Evolutionary conservation across 2,888 invertebrate genomes (phyloP).

Genomic region (Tachina grossa): DNA sequence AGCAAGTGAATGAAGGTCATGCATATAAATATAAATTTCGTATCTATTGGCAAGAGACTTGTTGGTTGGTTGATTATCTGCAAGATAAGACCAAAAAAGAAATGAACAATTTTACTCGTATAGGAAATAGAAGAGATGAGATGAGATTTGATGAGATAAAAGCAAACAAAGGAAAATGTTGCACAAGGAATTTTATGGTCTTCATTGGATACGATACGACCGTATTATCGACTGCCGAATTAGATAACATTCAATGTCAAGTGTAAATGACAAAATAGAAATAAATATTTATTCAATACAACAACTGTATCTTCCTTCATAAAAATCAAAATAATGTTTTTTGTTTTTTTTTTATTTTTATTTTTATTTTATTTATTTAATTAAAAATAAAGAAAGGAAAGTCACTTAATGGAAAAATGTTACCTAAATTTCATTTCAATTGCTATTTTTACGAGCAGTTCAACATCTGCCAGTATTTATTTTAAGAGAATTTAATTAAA

Average conservation of each 20-base stretch:
- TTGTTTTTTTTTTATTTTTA: too few relatives aligned
- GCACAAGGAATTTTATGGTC: slow-evolving; percentile 11
- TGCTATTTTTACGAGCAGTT: neutral
- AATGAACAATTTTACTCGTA: neutral
- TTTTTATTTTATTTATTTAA: neutral
- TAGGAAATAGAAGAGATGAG: neutral
- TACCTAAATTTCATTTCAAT: neutral
- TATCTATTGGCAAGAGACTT: neutral
- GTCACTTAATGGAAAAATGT: neutral
- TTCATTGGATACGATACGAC: too few relatives aligned
- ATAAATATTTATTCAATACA: slow-evolving; percentile 14
- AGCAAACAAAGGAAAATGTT: slow-evolving; percentile 4
- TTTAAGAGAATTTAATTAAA: too few relatives aligned
- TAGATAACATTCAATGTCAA: slow-evolving; percentile 13
- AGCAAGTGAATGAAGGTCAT: slow-evolving; percentile 17
- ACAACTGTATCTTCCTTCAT: neutral
- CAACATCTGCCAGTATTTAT: too few relatives aligned
- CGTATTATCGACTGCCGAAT: neutral
- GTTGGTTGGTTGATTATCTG: neutral
- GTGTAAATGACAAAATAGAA: slow-evolving; percentile 2
- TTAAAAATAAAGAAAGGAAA: neutral
- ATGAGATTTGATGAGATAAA: too few relatives aligned
- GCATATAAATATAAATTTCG: slow-evolving; percentile 11
- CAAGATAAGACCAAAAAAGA: neutral
- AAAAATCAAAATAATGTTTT: neutral